Percentiles rank a stretch among this genome's conserved stretches.
Evolutionary conservation across 2,888 invertebrate species (phyloP).

Genomic region (Prionchulus punctatus): DNA sequence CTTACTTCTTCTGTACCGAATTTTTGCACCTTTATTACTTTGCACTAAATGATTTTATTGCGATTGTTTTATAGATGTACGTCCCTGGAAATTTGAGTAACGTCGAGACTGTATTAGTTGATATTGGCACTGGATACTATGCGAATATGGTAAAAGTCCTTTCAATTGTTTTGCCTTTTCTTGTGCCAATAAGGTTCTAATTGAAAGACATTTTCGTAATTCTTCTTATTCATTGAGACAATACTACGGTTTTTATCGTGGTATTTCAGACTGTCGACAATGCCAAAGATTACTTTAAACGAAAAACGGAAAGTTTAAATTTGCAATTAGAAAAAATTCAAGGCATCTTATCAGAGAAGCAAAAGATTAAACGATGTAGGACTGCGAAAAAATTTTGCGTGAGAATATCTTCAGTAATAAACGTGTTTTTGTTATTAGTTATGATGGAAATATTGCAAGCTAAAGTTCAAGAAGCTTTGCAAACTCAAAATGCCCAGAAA

Average conservation of each 20-base stretch:
- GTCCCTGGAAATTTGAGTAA: constrained; percentile 74
- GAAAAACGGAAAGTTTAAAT: constrained; percentile 72
- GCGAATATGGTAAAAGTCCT: constrained; percentile 58
- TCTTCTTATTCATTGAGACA: constrained; percentile 5
- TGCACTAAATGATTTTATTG: constrained; percentile 5
- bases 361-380: constrained; percentile 31
- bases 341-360: constrained; percentile 58
- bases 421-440: neutral
- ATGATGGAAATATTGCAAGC: constrained; percentile 1
- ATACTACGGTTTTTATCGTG: constrained; percentile 3
- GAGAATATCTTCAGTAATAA: too few relatives aligned
- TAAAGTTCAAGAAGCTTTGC: constrained; percentile 4
- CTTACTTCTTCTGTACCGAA: constrained; percentile 61
- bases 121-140: constrained; percentile 92
- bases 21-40: constrained; percentile 20
- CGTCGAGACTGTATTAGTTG: constrained; percentile 69
- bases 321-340: constrained; percentile 90
- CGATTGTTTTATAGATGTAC: constrained; percentile 54
- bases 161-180: neutral
- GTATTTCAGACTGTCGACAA: constrained; percentile 50
- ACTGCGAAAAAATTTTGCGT: neutral
- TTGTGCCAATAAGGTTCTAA: neutral
- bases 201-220: neutral
- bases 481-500: neutral
- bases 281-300: constrained; percentile 77